A percentile compares a stretch with the other conserved stretches of the same genome.
These are phyloP conservation scores for Drosophila lowei DNA, from an alignment of 1,140 invertebrate species.

Conservation along the genomic window DNA sequence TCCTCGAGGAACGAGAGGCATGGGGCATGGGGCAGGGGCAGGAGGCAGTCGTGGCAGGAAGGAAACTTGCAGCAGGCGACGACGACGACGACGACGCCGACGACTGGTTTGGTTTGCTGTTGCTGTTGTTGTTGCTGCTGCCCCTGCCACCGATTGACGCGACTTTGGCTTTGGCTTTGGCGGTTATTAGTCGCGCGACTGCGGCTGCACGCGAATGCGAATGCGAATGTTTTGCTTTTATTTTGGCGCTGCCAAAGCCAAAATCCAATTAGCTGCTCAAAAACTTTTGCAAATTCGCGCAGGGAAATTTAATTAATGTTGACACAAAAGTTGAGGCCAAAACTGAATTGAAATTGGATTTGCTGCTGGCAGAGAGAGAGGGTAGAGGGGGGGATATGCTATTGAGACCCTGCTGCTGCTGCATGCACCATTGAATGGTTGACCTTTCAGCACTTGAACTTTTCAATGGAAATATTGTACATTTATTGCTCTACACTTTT, in stretches of 20 bases:
- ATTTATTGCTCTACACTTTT: not conserved
- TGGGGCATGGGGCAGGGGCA: too few relatives aligned
- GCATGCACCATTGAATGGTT: conserved; percentile 6
- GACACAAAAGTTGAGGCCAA: conserved; percentile 61
- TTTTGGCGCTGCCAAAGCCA: conserved; percentile 48
- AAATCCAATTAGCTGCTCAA: conserved; percentile 81
- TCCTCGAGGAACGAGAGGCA: conserved; percentile 42
- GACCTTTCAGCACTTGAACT: conserved; percentile 21
- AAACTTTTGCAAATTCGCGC: conserved; percentile 73
- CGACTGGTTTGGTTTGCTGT: conserved; percentile 47
- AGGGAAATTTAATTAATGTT: conserved; percentile 79
- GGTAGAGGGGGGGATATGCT: not conserved
- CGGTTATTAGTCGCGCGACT: conserved; percentile 59
- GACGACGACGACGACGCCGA: conserved; percentile 31
- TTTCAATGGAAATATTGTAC: not conserved
- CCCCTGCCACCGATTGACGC: not conserved
- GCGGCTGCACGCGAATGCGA: conserved; percentile 75
- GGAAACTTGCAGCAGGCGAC: conserved; percentile 61
- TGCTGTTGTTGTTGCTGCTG: conserved; percentile 15
- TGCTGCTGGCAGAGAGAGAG: not conserved
- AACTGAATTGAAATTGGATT: conserved; percentile 54
- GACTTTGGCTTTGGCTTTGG: conserved; percentile 51
- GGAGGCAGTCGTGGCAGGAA: conserved; percentile 8
- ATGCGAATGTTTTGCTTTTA: conserved; percentile 65
- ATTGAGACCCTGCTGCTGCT: not conserved